Conservation (phyloP, 2,113 vertebrate genomes). For the Periophthalmus modestus region DNA sequence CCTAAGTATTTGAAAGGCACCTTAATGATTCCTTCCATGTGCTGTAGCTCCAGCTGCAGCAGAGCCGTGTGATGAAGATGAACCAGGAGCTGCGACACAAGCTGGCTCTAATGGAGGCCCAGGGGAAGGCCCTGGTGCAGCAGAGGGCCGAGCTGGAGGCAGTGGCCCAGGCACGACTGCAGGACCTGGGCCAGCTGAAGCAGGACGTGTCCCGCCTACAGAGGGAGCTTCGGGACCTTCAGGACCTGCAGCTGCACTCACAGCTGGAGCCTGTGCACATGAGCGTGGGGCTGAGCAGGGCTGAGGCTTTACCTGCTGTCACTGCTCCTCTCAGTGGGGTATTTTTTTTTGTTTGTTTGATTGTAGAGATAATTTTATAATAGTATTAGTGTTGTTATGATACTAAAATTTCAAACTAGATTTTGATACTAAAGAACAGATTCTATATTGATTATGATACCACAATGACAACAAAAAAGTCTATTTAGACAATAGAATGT, state of each 20-base stretch:
- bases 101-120: slow-evolving; percentile 83
- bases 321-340: slow-evolving; percentile 27
- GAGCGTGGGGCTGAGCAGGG: background rate
- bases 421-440: no score
- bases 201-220: slow-evolving; percentile 73
- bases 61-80: slow-evolving; percentile 88
- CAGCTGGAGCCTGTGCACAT: slow-evolving; percentile 21
- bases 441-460: no score
- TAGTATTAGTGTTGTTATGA: no score
- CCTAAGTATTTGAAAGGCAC: background rate
- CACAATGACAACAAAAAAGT: no score
- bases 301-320: background rate
- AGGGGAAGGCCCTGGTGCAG: slow-evolving; percentile 87
- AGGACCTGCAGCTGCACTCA: slow-evolving; percentile 36
- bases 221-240: slow-evolving; percentile 59
- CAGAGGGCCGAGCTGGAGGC: slow-evolving; percentile 91
- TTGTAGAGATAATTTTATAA: no score
- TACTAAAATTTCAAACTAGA: no score
- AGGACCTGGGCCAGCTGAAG: slow-evolving; percentile 79
- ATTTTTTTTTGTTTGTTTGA: background rate
- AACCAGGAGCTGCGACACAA: slow-evolving; percentile 91
- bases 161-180: slow-evolving; percentile 83
- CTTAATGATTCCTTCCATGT: background rate
- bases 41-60: slow-evolving; percentile 89
- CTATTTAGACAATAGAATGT: no score